Evolutionary conservation across 2,797 vertebrate genomes (phyloP), one percentile per base, ranked within the genome.

Genomic region (Danio tinwini): DNA sequence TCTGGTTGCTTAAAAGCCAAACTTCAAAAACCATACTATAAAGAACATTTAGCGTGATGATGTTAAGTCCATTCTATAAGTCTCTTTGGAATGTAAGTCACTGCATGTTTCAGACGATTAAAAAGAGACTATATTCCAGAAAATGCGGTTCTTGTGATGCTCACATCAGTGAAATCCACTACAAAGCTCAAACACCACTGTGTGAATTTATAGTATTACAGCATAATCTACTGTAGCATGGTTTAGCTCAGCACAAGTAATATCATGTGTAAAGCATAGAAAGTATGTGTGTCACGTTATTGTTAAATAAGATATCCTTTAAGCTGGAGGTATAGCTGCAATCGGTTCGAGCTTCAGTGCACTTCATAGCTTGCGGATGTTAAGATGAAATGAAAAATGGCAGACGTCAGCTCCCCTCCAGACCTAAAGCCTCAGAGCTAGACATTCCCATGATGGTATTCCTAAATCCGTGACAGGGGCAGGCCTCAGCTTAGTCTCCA

Each of bases 381-480:
- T 61, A 17, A 37, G 37, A 17, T 50, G 49, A 63, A 83, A 63
- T 76, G 44, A 72, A 37, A 52, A 73, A 47, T 73, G 61, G 5
- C 19, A 76, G 62, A 72, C 40, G 19, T 82, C 65, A 71, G 3
- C 42, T 47, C 50, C 50, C 72, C 67, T 64, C 5, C 2, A 78
- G 29, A 13, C 5, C 58, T 70, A n/a, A 81, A 29, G 17, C 79
- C 85, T 82, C 47, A 16, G 45, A 85, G 85, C 75, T 58, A 76
- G 45, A 76, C 78, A 85, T 84, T 87, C 84, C 67, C 44, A 6
- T 72, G 58, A 75, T 78, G 70, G 75, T 52, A 83, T 79, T 85
- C 62, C 40, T 19, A 59, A 61, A 49, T 75, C 70, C 67, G 73
- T 81, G 80, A 85, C 65, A 77, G 44, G 72, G 80, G 49, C 83